Conservation (phyloP, 2,113 vertebrate genomes). For the Symphodus melops region DNA sequence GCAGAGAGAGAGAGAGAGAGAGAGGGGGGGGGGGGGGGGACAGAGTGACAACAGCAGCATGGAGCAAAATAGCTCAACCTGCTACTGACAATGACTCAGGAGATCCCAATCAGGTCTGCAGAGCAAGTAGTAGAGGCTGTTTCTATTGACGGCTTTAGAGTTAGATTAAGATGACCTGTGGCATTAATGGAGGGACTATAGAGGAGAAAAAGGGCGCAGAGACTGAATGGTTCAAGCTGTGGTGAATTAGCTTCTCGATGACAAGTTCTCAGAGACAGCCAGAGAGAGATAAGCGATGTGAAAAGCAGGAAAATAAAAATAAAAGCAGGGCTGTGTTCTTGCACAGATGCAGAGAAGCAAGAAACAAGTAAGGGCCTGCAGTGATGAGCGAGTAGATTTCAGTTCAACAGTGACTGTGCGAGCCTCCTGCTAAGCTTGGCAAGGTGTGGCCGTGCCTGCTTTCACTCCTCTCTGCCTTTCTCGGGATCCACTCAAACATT, state of each 20-base stretch:
- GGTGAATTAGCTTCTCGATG: not conserved
- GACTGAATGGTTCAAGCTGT: not conserved
- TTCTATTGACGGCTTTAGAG: not conserved
- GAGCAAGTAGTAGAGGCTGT: not conserved
- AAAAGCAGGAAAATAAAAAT: not conserved
- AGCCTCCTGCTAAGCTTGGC: constrained; percentile 16
- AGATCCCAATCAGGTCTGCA: not conserved
- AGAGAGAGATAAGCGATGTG: not conserved
- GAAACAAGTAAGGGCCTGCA: constrained; percentile 33
- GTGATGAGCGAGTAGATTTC: constrained; percentile 1
- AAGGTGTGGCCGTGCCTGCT: constrained; percentile 7
- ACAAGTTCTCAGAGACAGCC: not conserved
- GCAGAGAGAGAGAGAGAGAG: constrained; percentile 14
- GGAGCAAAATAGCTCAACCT: constrained; percentile 30
- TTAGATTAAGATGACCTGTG: not conserved
- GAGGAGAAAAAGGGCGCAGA: not conserved
- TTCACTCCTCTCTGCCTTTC: not conserved
- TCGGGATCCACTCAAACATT: not conserved
- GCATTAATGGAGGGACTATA: not conserved
- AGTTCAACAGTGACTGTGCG: not conserved
- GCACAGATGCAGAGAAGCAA: constrained; percentile 10
- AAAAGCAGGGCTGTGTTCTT: not conserved
- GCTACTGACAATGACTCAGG: not conserved
- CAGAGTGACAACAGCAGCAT: constrained; percentile 51
- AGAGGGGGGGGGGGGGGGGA: not conserved